phyloP scores from a whole-genome alignment of 92 coral and sea anemone species.

The Siderastrea radians region DNA sequence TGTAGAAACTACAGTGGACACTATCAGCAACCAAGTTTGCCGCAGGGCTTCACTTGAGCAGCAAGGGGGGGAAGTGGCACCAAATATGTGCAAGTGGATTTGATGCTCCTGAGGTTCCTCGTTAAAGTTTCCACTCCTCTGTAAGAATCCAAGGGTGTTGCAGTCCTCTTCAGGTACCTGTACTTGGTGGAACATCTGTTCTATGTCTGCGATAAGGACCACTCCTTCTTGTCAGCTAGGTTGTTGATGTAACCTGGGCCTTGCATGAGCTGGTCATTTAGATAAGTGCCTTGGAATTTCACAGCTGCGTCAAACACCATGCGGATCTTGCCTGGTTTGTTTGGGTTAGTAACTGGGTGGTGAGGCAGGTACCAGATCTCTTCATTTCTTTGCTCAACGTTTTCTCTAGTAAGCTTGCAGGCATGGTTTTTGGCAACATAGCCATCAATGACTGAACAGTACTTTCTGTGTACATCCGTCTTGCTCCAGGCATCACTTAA shows the following conservation, averaged over 20 bases:
- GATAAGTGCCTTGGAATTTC: constrained; percentile 17
- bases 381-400: background rate
- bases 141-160: constrained; percentile 60
- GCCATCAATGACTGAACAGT: constrained; percentile 24
- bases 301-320: constrained; percentile 56
- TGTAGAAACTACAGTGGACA: constrained; percentile 56
- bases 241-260: constrained; percentile 62
- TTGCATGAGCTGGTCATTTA: constrained; percentile 55
- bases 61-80: constrained; percentile 70
- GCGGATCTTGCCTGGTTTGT: constrained; percentile 53
- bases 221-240: constrained; percentile 49
- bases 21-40: constrained; percentile 45
- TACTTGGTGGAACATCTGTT: constrained; percentile 67
- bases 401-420: constrained; percentile 13
- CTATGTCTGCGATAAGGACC: constrained; percentile 56
- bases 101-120: constrained; percentile 47
- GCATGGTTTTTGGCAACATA: constrained; percentile 51
- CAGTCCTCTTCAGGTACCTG: constrained; percentile 29
- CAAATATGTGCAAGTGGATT: constrained; percentile 64
- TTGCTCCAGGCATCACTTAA: no score
- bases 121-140: constrained; percentile 36
- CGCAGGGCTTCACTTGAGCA: constrained; percentile 57
- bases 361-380: constrained; percentile 64
- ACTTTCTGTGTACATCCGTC: background rate
- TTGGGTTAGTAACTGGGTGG: constrained; percentile 48